phyloP scores from a whole-genome alignment of 1,140 invertebrate species.

The Tenebrio molitor region DNA sequence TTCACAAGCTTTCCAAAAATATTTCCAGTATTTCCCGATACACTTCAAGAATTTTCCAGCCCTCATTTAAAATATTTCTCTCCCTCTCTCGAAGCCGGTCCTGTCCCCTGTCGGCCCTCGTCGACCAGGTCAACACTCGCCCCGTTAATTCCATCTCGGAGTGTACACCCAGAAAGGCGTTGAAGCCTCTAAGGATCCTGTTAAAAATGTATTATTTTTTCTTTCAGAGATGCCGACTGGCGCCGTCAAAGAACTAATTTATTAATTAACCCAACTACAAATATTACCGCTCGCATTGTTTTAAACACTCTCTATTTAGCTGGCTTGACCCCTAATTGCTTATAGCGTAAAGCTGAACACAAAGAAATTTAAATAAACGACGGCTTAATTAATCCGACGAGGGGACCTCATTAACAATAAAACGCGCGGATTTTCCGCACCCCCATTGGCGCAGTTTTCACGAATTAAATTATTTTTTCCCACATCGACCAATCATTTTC shows the following conservation, averaged over 20 bases:
- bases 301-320: slow-evolving; percentile 38
- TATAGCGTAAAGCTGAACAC: slow-evolving; percentile 30
- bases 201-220: slow-evolving; percentile 64
- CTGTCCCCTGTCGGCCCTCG: no score
- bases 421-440: no score
- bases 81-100: no score
- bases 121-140: slow-evolving; percentile 11
- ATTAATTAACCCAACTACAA: slow-evolving; percentile 58
- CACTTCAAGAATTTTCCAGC: no score
- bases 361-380: slow-evolving; percentile 37
- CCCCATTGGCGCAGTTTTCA: no score
- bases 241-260: slow-evolving; percentile 61
- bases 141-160: slow-evolving; percentile 3
- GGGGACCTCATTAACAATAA: no score
- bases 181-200: slow-evolving; percentile 63
- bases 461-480: no score
- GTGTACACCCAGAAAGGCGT: slow-evolving; percentile 57
- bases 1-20: no score
- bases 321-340: slow-evolving; percentile 24
- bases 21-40: no score
- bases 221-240: slow-evolving; percentile 59
- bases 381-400: slow-evolving; percentile 6
- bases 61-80: no score
- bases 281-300: slow-evolving; percentile 38
- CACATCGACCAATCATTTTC: no score